A percentile compares a stretch with the other conserved stretches of the same genome.
These are phyloP conservation scores for Cynodonichthys magdalenae DNA, from an alignment of 2,797 vertebrate genomes.

Conservation along the genomic window DNA sequence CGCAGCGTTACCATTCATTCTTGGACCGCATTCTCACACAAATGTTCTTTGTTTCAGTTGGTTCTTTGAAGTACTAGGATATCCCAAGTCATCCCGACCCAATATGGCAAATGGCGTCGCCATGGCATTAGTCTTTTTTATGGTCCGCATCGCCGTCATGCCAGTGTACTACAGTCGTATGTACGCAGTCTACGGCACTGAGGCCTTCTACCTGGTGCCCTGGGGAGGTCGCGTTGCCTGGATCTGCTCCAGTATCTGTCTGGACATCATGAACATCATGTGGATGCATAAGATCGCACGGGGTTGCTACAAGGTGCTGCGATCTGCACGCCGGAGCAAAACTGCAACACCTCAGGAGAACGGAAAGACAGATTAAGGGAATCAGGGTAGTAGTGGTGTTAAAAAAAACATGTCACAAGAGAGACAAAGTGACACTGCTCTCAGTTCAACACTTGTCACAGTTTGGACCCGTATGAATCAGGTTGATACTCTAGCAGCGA, in stretches of 20 bases:
- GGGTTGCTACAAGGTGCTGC: conserved; percentile 92
- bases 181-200: conserved; percentile 88
- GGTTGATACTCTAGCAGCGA: conserved; percentile 17
- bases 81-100: conserved; percentile 89
- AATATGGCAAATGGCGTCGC: conserved; percentile 94
- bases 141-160: conserved; percentile 92
- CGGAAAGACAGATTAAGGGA: conserved; percentile 87
- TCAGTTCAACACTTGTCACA: conserved; percentile 15
- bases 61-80: conserved; percentile 97
- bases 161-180: conserved; percentile 89
- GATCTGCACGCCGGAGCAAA: conserved; percentile 80
- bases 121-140: conserved; percentile 94
- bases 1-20: neutral
- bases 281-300: conserved; percentile 98
- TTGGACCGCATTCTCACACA: conserved; percentile 17
- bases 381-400: conserved; percentile 16
- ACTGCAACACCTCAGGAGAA: conserved; percentile 83
- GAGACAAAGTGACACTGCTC: conserved; percentile 23
- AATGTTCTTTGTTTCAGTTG: conserved; percentile 86
- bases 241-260: conserved; percentile 88
- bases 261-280: conserved; percentile 98
- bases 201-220: conserved; percentile 88
- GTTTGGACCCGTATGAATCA: conserved; percentile 30
- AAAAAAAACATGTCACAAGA: conserved; percentile 5
- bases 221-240: conserved; percentile 87